Conservation (phyloP, 2,888 invertebrate species). For the Lasioglossum marginatum region DNA sequence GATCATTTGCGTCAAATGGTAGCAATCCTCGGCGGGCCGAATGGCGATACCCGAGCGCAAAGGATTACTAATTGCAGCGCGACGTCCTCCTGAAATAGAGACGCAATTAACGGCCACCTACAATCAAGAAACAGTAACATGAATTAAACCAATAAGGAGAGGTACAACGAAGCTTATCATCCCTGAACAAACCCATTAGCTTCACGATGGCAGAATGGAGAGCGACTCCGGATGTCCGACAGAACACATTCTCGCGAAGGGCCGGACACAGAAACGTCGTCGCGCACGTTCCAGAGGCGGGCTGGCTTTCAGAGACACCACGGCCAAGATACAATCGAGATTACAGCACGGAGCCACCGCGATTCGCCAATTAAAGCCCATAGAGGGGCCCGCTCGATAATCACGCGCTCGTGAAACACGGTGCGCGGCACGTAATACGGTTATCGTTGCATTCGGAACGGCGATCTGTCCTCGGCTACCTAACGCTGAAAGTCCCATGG, state of each 20-base stretch:
- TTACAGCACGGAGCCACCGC: slow-evolving; percentile 30
- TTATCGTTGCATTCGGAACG: slow-evolving; percentile 55
- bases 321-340: slow-evolving; percentile 55
- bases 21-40: background rate
- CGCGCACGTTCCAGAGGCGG: slow-evolving; percentile 13
- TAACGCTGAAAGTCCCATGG: background rate
- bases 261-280: slow-evolving; percentile 21
- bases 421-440: slow-evolving; percentile 55
- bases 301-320: slow-evolving; percentile 35
- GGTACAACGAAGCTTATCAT: slow-evolving; percentile 26
- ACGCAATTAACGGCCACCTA: slow-evolving; percentile 10
- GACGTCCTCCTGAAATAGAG: slow-evolving; percentile 17
- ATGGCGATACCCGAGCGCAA: background rate
- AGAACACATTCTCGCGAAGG: slow-evolving; percentile 6
- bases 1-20: background rate
- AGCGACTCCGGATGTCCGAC: slow-evolving; percentile 12
- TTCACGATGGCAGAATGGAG: background rate
- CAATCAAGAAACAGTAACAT: slow-evolving; percentile 24
- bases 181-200: slow-evolving; percentile 22
- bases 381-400: slow-evolving; percentile 50
- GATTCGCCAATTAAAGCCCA: slow-evolving; percentile 59
- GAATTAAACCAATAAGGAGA: slow-evolving; percentile 23
- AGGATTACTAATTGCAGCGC: slow-evolving; percentile 17
- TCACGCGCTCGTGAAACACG: slow-evolving; percentile 50
- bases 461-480: slow-evolving; percentile 43